Percentiles rank a stretch among this genome's conserved stretches.
These are phyloP conservation scores for Drosophila neotestacea DNA, from an alignment of 2,888 invertebrate species.

Conservation along the genomic window DNA sequence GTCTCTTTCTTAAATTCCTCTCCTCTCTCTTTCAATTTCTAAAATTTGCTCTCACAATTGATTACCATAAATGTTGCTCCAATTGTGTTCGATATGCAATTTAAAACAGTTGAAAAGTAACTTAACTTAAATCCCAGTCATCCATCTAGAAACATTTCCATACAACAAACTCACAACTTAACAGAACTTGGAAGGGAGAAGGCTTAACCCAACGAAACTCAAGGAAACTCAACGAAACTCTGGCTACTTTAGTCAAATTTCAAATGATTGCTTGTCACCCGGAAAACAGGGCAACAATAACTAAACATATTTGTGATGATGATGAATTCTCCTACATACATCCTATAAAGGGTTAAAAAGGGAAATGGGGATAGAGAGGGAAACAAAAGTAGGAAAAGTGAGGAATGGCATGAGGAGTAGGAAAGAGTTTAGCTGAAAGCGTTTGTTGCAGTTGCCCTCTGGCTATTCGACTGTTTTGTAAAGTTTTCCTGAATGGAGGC, in stretches of 20 bases:
- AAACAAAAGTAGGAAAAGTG: neutral
- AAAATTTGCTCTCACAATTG: neutral
- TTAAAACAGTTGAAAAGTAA: slow-evolving; percentile 18
- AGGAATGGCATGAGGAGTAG: neutral
- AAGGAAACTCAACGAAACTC: slow-evolving; percentile 16
- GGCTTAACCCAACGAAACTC: slow-evolving; percentile 17
- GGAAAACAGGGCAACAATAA: slow-evolving; percentile 9
- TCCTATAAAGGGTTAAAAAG: too few relatives aligned
- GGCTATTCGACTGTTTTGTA: slow-evolving; percentile 42
- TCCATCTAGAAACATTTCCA: neutral
- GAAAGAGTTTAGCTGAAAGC: slow-evolving; percentile 9
- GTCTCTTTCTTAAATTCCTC: neutral
- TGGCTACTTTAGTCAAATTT: slow-evolving; percentile 42
- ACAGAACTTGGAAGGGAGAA: neutral
- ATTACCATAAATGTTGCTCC: slow-evolving; percentile 1
- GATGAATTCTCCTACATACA: slow-evolving; percentile 28
- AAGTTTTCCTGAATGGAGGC: slow-evolving; percentile 52
- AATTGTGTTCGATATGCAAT: slow-evolving; percentile 11
- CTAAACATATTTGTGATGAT: slow-evolving; percentile 25
- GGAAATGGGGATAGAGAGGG: neutral
- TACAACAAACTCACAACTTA: slow-evolving; percentile 10
- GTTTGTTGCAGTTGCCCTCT: slow-evolving; percentile 32
- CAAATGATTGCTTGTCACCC: slow-evolving; percentile 27
- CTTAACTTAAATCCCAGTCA: slow-evolving; percentile 6
- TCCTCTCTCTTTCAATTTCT: neutral